Percentiles rank a stretch among this genome's conserved stretches.
Evolutionary conservation across 2,797 vertebrate genomes (phyloP).

Genomic region (Rhinichthys osculus): DNA sequence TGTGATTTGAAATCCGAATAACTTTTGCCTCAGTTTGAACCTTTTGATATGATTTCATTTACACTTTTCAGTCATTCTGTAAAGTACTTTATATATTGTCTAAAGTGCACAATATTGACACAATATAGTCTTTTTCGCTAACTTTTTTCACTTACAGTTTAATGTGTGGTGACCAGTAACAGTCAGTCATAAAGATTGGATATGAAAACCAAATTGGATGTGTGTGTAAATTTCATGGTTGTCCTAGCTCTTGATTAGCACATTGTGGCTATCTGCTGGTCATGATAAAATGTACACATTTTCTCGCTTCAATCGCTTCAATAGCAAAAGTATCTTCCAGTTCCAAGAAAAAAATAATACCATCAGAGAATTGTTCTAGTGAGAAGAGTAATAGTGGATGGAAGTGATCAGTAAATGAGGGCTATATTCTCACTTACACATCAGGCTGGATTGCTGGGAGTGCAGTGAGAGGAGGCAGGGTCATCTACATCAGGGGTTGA

Average conservation of each 20-base stretch:
- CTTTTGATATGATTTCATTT: not conserved
- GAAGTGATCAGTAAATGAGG: conserved; percentile 17
- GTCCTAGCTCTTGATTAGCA: not conserved
- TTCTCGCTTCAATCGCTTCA: not conserved
- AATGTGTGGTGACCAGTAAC: not conserved
- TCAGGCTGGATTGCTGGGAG: not conserved
- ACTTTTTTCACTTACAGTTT: not conserved
- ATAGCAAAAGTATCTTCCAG: conserved; percentile 9
- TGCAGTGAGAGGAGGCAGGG: not conserved
- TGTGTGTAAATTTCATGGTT: not conserved
- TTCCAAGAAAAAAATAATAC: not conserved
- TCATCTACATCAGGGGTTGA: conserved; percentile 6
- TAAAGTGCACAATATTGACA: not conserved
- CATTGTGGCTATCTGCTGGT: not conserved
- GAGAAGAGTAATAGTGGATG: not conserved
- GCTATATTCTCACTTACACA: conserved; percentile 45
- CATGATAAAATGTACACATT: conserved; percentile 4
- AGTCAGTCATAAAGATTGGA: not conserved
- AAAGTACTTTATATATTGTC: not conserved
- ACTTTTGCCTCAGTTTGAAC: not conserved
- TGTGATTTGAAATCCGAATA: not conserved
- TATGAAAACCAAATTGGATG: not conserved
- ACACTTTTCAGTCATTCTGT: not conserved
- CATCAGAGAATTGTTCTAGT: not conserved
- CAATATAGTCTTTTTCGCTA: not conserved